A percentile compares a stretch with the other conserved stretches of the same genome.
Evolutionary conservation across 2,797 vertebrate species (phyloP).

Genomic region (Natrix natrix): DNA sequence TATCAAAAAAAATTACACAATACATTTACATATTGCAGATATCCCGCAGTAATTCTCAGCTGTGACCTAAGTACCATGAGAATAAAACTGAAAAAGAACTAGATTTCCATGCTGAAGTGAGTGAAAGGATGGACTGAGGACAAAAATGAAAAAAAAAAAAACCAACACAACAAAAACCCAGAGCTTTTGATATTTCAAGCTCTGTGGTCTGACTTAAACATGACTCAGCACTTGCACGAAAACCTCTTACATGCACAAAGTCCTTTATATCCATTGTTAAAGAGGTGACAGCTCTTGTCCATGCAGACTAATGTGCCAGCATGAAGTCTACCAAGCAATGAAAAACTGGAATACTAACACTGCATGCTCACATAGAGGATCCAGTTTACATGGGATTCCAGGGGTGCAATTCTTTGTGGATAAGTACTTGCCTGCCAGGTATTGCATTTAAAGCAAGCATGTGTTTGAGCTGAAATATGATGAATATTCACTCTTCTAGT

Average conservation of each 20-base stretch:
- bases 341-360: not conserved
- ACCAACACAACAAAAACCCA: not conserved
- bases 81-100: not conserved
- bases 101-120: not conserved
- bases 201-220: not conserved
- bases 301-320: not conserved
- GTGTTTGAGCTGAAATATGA: not conserved
- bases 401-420: not conserved
- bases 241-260: not conserved
- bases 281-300: not conserved
- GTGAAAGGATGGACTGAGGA: not conserved
- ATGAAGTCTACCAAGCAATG: not conserved
- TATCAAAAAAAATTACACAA: not conserved
- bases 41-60: not conserved
- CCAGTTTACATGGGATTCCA: not conserved
- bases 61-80: not conserved
- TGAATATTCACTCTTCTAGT: not conserved
- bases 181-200: not conserved
- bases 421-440: not conserved
- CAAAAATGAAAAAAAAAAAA: not conserved
- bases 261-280: not conserved
- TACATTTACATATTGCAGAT: not conserved
- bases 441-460: not conserved
- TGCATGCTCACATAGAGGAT: not conserved
- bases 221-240: not conserved